These are phyloP conservation scores for Dorcus parallelipipedus DNA, from an alignment of 2,888 invertebrate genomes.

Conservation along the genomic window DNA sequence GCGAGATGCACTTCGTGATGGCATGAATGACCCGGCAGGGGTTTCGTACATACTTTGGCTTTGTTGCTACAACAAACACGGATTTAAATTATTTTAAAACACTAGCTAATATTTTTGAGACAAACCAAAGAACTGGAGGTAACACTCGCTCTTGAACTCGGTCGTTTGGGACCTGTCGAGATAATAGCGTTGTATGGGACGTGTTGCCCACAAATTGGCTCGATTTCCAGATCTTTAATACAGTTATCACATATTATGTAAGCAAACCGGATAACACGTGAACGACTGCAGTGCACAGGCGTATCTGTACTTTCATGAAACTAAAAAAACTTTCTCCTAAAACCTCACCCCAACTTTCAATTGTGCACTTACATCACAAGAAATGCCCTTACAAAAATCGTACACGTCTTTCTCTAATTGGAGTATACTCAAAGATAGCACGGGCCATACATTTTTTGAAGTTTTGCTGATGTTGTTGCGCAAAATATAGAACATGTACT, in stretches of 20 bases:
- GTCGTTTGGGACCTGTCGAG: not conserved
- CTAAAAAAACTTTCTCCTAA: constrained; percentile 28
- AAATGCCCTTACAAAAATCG: constrained; percentile 37
- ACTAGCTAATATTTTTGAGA: too few species aligned
- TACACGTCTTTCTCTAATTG: constrained; percentile 43
- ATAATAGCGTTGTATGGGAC: constrained; percentile 35
- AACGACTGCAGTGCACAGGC: constrained; percentile 45
- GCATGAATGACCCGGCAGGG: not conserved
- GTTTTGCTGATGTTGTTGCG: constrained; percentile 25
- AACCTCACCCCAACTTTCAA: constrained; percentile 1
- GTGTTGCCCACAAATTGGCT: constrained; percentile 45
- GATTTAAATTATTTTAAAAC: not conserved
- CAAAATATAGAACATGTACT: constrained; percentile 37
- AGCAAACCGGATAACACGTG: constrained; percentile 46
- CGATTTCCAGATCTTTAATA: constrained; percentile 44
- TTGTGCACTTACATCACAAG: constrained; percentile 40
- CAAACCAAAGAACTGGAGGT: too few species aligned
- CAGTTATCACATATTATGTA: constrained; percentile 49
- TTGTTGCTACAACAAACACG: not conserved
- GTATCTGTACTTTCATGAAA: constrained; percentile 46
- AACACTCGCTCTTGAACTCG: not conserved
- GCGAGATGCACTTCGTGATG: not conserved
- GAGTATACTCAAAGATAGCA: constrained; percentile 29
- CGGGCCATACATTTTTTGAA: constrained; percentile 24
- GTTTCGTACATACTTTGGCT: not conserved